phyloP scores from a whole-genome alignment of 2,797 vertebrate genomes.

The Aphelocoma californica region DNA sequence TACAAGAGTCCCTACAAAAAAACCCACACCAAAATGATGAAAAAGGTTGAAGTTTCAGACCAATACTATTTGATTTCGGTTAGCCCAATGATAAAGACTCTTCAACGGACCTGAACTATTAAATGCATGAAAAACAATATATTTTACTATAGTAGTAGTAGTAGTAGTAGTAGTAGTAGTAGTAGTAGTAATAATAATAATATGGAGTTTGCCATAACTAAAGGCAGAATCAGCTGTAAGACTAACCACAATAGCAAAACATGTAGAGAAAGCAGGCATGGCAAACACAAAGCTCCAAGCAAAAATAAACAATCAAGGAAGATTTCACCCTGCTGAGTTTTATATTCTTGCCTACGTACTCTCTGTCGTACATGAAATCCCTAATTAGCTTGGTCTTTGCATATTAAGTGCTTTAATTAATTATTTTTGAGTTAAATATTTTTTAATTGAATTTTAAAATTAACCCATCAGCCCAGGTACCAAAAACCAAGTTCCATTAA shows the following conservation, averaged over 20 bases:
- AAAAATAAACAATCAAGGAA: background rate
- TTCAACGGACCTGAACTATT: background rate
- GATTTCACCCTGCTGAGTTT: background rate
- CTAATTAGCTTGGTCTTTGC: too few species aligned
- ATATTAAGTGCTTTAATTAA: too few species aligned
- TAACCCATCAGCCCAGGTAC: too few species aligned
- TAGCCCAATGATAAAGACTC: background rate
- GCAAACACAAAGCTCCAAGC: background rate
- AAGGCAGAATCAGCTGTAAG: background rate
- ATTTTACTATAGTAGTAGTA: background rate
- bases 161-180: too few species aligned
- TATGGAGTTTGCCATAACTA: background rate
- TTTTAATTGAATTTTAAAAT: too few species aligned
- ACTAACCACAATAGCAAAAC: background rate
- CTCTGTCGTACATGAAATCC: too few species aligned
- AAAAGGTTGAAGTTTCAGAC: background rate
- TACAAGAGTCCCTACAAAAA: background rate
- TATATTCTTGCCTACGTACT: background rate
- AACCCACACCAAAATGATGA: background rate
- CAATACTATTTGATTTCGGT: background rate
- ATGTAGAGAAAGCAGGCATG: accelerated
- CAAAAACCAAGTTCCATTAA: too few species aligned
- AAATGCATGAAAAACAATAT: background rate
- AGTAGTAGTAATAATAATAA: background rate
- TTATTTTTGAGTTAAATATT: too few species aligned